Evolutionary conservation across 2,888 invertebrate genomes (phyloP).

Genomic region (Allophyes oxyacanthae): DNA sequence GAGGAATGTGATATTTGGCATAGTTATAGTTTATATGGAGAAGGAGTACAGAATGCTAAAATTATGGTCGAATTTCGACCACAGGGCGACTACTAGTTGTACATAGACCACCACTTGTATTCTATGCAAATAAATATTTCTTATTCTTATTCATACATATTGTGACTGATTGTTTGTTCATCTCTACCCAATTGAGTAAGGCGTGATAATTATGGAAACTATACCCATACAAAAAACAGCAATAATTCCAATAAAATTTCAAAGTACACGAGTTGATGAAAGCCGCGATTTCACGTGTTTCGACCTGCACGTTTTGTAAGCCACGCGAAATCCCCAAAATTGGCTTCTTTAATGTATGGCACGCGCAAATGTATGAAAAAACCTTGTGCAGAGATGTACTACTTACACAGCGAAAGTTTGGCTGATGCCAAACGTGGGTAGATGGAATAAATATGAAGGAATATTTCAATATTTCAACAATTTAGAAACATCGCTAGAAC

Average conservation of each 20-base stretch:
- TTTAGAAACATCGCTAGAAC: slow-evolving; percentile 20
- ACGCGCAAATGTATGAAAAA: slow-evolving; percentile 65
- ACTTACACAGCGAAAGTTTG: slow-evolving; percentile 57
- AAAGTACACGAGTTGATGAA: slow-evolving; percentile 42
- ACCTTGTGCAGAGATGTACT: slow-evolving; percentile 51
- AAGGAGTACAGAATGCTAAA: too few relatives aligned
- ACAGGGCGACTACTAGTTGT: too few relatives aligned
- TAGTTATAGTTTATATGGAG: too few relatives aligned
- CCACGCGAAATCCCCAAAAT: slow-evolving; percentile 61
- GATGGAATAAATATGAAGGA: slow-evolving; percentile 27
- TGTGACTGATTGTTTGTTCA: too few relatives aligned
- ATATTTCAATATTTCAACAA: slow-evolving; percentile 42
- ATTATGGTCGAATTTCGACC: too few relatives aligned
- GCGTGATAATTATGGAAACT: neutral
- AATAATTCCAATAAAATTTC: slow-evolving; percentile 26
- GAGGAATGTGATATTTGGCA: too few relatives aligned
- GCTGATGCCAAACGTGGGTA: slow-evolving; percentile 38
- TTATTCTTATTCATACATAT: too few relatives aligned
- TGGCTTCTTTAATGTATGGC: slow-evolving; percentile 69
- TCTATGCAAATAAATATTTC: too few relatives aligned
- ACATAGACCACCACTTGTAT: too few relatives aligned
- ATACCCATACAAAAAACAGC: slow-evolving; percentile 2
- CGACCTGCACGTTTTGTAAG: slow-evolving; percentile 57
- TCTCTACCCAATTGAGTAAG: neutral
- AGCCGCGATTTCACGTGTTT: slow-evolving; percentile 44